Evolutionary conservation across 2,888 invertebrate genomes (phyloP), one percentile per base, ranked within the genome.

Genomic region (Clostera curtula): DNA sequence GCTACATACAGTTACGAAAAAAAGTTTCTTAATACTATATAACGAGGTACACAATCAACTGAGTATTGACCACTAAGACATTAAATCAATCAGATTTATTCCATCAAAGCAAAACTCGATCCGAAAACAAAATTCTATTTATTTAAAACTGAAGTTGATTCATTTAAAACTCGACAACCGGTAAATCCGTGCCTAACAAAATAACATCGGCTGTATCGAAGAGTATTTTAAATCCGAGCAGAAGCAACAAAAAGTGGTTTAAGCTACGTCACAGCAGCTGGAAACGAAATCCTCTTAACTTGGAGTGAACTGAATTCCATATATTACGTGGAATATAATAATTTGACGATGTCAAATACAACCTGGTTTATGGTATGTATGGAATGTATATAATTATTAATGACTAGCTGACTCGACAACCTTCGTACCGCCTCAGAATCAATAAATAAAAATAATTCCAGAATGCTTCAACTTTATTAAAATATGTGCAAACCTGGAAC

Each of bases 231-330:
- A 57, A 52, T 58, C 62, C 56, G 49, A 43, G 53, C 50, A 55
- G 59, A 56, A 56, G 57, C 57, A 66, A 68, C 57, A 62, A 61
- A 62, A 61, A 56, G 49, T 47, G 40, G 31, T 38, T 48, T 48
- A 49, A 49, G 49, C 57, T 56, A 36, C 53, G n/a, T n/a, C n/a
- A n/a, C n/a, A n/a, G 51, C 44, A 48, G 42, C 29, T 20, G 44
- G 47, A 47, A 44, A 25, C 45, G 56, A 65, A 68, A 69, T 68
- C 70, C 59, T 61, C 61, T 69, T 67, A 65, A 49, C 56, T 50
- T 31, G 36, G 48, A 48, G 43, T 49, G 58, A 55, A 50, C 40
- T 48, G 43, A 40, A 42, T 50, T 53, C 45, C 48, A 56, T 53
- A 52, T 53, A 43, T 43, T 43, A 27, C 41, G 49, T 34, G 30